These are phyloP conservation scores for Recurvirostra avosetta DNA, from an alignment of 2,113 vertebrate genomes.

Conservation along the genomic window DNA sequence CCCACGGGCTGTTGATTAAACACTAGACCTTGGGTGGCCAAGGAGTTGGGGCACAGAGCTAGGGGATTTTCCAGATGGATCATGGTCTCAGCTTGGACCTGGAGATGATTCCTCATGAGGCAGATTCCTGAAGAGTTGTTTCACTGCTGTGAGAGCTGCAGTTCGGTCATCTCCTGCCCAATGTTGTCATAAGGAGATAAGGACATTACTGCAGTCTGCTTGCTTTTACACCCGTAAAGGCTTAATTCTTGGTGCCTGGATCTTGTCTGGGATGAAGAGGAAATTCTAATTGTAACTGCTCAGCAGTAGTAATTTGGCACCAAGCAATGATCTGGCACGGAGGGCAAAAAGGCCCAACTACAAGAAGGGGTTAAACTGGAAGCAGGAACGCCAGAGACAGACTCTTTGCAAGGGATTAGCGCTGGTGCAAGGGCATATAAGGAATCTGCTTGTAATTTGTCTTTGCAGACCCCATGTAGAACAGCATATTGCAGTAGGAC, in stretches of 20 bases:
- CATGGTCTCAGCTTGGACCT: not conserved
- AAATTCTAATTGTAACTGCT: not conserved
- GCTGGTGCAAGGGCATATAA: not conserved
- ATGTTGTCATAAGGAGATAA: not conserved
- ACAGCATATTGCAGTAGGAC: fast-evolving
- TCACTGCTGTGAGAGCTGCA: not conserved
- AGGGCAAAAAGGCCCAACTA: not conserved
- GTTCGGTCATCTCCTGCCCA: not conserved
- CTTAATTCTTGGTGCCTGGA: not conserved
- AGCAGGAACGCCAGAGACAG: not conserved
- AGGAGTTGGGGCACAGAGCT: not conserved
- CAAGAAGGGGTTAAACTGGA: not conserved
- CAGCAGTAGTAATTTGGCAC: not conserved
- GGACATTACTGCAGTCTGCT: not conserved
- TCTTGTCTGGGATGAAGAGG: not conserved
- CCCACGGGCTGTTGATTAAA: not conserved
- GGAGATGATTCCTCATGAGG: not conserved
- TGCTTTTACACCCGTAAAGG: not conserved
- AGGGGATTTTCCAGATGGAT: not conserved
- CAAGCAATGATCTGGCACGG: not conserved
- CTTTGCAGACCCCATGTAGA: not conserved
- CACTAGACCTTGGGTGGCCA: not conserved
- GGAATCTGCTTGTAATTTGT: not conserved
- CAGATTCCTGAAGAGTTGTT: not conserved
- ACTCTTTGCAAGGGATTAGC: not conserved